Base-by-base conservation (phyloP, 2,888 invertebrate genomes). In the Dolomedes plantarius region DNA sequence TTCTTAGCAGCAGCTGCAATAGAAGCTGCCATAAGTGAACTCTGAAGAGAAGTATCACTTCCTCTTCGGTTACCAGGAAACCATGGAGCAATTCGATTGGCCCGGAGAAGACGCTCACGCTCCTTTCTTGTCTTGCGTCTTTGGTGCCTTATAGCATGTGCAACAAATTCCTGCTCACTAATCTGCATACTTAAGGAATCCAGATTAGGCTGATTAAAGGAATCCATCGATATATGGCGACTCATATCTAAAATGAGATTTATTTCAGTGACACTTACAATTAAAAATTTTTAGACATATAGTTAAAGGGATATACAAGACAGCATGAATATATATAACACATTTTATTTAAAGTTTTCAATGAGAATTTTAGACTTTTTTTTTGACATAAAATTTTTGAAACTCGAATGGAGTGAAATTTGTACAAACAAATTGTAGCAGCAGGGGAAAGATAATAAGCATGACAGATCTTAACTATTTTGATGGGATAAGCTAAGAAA, bases 91-190 rank as follows among this genome's bases (percentile, higher is more conserved):
- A 77, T 76, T 1, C 85, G 79, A 29, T 88, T 88, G 1, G 80
- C 78, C n/a, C 41, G 68, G 2, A 76, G 31, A 11, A 87, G 41
- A 56, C 74, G 71, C 56, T 85, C 87, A 5, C 89, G 75, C 65
- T 89, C 89, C 56, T 83, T 85, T 31, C 78, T 65, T 0, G 88
- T 89, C 76, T 89, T 89, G 0, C 89, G 78, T 50, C 83, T 36
- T 64, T 81, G 86, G 13, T 89, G 87, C 5, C 86, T 79, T 16
- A 83, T 28, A 11, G 76, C 88, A 64, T 69, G 68, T 32, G 86
- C 82, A n/a, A n/a, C n/a, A 62, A 67, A 83, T 29, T 88, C 88
- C 39, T 88, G 86, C 69, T 89, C 88, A 73, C 88, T 88, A 3
- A 83, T 71, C 19, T 87, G 87, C 65, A 86, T 64, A 68, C 88